Evolutionary conservation across 2,113 vertebrate species (phyloP).

Genomic region (rat (Rattus norvegicus)): DNA sequence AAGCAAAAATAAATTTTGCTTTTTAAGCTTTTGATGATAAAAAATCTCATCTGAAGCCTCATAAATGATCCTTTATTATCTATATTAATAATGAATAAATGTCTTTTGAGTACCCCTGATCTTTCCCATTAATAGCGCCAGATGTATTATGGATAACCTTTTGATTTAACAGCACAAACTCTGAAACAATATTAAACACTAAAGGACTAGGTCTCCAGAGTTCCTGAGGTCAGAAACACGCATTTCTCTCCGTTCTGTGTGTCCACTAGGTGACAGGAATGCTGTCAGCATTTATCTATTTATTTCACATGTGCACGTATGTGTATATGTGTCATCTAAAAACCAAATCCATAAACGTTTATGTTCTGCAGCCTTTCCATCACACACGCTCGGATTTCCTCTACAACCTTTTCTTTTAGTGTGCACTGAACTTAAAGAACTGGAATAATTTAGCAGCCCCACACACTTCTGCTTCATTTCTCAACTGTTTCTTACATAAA

Average conservation of each 20-base stretch:
- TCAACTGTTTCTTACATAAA: neutral
- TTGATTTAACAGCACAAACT: slow-evolving; percentile 91
- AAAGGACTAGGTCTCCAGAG: slow-evolving; percentile 83
- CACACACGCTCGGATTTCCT: slow-evolving; percentile 73
- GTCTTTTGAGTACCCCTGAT: slow-evolving; percentile 89
- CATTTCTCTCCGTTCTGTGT: slow-evolving; percentile 81
- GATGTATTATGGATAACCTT: slow-evolving; percentile 92
- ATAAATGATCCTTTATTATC: slow-evolving; percentile 93
- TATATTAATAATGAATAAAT: slow-evolving; percentile 94
- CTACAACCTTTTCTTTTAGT: slow-evolving; percentile 71
- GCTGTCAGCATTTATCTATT: slow-evolving; percentile 34
- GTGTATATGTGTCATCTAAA: slow-evolving; percentile 56
- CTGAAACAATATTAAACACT: slow-evolving; percentile 88
- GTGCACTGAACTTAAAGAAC: slow-evolving; percentile 59
- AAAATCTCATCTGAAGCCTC: slow-evolving; percentile 91
- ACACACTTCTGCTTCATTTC: neutral
- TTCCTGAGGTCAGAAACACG: slow-evolving; percentile 86
- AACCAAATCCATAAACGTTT: slow-evolving; percentile 81
- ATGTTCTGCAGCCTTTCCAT: slow-evolving; percentile 71
- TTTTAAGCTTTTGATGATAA: slow-evolving; percentile 92
- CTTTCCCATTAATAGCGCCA: slow-evolving; percentile 88
- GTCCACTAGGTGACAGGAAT: slow-evolving; percentile 70
- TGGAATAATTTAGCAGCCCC: slow-evolving; percentile 33
- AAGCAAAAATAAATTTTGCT: slow-evolving; percentile 90
- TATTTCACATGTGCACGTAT: neutral